phyloP scores from a whole-genome alignment of 37 sponge, comb jelly and placozoan genomes.

The Lycopodina hypogea region DNA sequence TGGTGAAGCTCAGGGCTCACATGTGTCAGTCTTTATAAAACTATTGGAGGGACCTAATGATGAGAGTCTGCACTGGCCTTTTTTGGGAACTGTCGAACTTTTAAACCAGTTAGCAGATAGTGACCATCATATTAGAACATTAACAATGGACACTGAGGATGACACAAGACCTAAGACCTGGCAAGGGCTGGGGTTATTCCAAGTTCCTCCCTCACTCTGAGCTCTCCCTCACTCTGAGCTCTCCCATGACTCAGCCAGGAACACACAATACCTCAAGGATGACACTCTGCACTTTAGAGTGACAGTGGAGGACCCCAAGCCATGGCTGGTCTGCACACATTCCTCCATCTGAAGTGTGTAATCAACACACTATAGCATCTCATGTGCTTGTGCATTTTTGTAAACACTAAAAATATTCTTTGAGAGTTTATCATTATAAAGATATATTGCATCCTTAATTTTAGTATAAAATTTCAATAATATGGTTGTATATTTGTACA shows the following conservation, averaged over 20 bases:
- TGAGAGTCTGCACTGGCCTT: not conserved
- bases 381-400: too few relatives aligned
- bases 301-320: too few relatives aligned
- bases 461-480: too few relatives aligned
- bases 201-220: slow-evolving; percentile 1
- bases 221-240: not conserved
- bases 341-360: too few relatives aligned
- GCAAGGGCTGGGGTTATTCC: not conserved
- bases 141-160: not conserved
- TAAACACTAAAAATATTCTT: too few relatives aligned
- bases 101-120: not conserved
- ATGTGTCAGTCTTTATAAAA: not conserved
- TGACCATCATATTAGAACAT: not conserved
- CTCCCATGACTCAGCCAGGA: too few relatives aligned
- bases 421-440: too few relatives aligned
- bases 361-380: too few relatives aligned
- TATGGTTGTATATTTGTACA: too few relatives aligned
- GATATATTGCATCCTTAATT: too few relatives aligned
- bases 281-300: not conserved
- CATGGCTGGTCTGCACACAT: too few relatives aligned
- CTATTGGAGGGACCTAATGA: not conserved
- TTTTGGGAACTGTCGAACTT: not conserved
- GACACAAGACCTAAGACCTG: not conserved
- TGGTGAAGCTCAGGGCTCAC: not conserved
- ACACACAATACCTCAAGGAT: slow-evolving; percentile 1